Conservation (phyloP, 2,888 invertebrate species). For the Hoplodrina blanda region DNA sequence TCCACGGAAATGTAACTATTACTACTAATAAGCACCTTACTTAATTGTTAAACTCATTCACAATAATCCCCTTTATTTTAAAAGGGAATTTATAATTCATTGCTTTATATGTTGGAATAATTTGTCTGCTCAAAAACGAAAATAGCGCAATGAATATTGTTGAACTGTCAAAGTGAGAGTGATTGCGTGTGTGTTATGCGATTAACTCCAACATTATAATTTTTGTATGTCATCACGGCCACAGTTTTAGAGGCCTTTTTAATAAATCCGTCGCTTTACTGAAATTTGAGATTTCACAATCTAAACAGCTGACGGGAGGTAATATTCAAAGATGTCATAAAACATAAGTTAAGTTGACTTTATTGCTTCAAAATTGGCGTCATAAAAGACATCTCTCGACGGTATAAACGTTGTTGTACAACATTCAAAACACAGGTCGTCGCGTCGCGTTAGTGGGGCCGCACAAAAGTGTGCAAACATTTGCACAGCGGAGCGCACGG, state of each 20-base stretch:
- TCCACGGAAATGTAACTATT: background rate
- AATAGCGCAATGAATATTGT: too few relatives aligned
- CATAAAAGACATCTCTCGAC: background rate
- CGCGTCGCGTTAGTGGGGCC: conserved; percentile 34
- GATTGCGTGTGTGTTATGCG: too few relatives aligned
- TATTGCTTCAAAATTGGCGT: background rate
- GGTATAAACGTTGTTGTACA: background rate
- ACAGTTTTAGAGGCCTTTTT: too few relatives aligned
- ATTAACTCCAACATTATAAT: too few relatives aligned
- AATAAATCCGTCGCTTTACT: too few relatives aligned
- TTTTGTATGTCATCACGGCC: too few relatives aligned
- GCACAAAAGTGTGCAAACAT: conserved; percentile 57
- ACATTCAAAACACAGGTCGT: conserved; percentile 35
- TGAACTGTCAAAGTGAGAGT: too few relatives aligned
- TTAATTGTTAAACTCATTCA: too few relatives aligned
- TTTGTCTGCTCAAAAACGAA: too few relatives aligned
- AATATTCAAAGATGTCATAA: too few relatives aligned
- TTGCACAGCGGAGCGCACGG: conserved; percentile 43
- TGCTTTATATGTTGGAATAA: background rate
- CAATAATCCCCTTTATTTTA: too few relatives aligned
- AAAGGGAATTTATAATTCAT: background rate
- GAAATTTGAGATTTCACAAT: background rate
- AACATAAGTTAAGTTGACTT: background rate
- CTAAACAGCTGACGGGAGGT: background rate
- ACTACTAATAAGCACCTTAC: background rate